Evolutionary conservation across 2,888 invertebrate species (phyloP).

Genomic region (Aphrophora alni): DNA sequence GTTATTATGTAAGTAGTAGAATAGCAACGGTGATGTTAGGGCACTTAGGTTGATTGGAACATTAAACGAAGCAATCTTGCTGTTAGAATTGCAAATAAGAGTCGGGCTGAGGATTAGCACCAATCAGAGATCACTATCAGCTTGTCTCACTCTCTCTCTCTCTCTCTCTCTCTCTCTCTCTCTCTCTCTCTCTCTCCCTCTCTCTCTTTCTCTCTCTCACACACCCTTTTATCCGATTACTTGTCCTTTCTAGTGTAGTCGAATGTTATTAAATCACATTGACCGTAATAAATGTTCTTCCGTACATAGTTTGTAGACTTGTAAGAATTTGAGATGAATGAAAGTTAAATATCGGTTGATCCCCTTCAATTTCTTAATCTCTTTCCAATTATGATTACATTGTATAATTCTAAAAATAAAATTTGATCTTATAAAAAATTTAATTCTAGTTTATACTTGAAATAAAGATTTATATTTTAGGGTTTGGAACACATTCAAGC

Average conservation of each 20-base stretch:
- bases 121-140: not conserved
- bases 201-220: too few relatives aligned
- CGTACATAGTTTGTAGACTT: not conserved
- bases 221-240: not conserved
- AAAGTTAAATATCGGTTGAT: too few relatives aligned
- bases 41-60: constrained; percentile 2
- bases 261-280: not conserved
- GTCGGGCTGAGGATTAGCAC: not conserved
- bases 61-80: not conserved
- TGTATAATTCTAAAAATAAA: too few relatives aligned
- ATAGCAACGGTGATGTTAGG: not conserved
- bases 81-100: constrained; percentile 6
- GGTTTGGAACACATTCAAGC: too few relatives aligned
- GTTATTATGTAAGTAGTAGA: not conserved
- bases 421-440: too few relatives aligned
- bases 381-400: too few relatives aligned
- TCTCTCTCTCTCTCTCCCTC: not conserved
- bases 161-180: not conserved
- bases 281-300: not conserved
- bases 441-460: too few relatives aligned
- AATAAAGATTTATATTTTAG: too few relatives aligned
- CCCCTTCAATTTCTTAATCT: too few relatives aligned
- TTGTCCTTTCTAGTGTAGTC: not conserved
- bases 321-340: too few relatives aligned
- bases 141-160: not conserved